Evolutionary conservation across 2,113 vertebrate genomes (phyloP).

Genomic region (Mesoclemmys tuberculata): DNA sequence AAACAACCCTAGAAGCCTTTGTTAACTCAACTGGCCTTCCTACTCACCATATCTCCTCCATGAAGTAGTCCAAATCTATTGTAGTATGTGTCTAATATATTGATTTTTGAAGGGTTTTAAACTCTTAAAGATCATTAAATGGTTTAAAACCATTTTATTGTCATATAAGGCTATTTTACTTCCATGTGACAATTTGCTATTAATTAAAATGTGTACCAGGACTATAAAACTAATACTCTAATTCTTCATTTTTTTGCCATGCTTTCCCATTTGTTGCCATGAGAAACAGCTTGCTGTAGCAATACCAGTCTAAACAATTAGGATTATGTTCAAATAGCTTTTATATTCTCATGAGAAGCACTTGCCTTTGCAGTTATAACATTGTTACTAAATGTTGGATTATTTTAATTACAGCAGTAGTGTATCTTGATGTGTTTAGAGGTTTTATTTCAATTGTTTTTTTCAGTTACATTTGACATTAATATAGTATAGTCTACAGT

Average conservation of each 20-base stretch:
- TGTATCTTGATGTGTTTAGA: conserved; percentile 39
- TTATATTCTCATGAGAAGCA: conserved; percentile 46
- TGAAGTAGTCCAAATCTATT: not conserved
- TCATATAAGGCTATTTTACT: conserved; percentile 14
- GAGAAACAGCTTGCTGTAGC: conserved; percentile 46
- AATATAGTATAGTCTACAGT: conserved; percentile 24
- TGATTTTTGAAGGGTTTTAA: not conserved
- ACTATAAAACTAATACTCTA: conserved; percentile 3
- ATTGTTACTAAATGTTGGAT: conserved; percentile 48
- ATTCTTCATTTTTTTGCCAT: not conserved
- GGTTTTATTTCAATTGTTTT: not conserved
- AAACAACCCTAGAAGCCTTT: conserved; percentile 17
- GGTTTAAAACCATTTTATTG: not conserved
- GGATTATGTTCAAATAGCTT: conserved; percentile 40
- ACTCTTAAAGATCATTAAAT: not conserved
- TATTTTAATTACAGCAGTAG: conserved; percentile 59
- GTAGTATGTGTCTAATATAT: not conserved
- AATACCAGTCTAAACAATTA: conserved; percentile 56
- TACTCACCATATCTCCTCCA: not conserved
- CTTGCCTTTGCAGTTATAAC: conserved; percentile 56
- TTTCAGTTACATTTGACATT: not conserved
- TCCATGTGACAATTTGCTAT: conserved; percentile 14
- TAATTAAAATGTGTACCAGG: not conserved
- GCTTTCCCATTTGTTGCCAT: conserved; percentile 31
- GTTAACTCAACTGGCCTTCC: not conserved